Base-by-base conservation (phyloP, 2,888 invertebrate species). In the Melinaea menophilus region DNA sequence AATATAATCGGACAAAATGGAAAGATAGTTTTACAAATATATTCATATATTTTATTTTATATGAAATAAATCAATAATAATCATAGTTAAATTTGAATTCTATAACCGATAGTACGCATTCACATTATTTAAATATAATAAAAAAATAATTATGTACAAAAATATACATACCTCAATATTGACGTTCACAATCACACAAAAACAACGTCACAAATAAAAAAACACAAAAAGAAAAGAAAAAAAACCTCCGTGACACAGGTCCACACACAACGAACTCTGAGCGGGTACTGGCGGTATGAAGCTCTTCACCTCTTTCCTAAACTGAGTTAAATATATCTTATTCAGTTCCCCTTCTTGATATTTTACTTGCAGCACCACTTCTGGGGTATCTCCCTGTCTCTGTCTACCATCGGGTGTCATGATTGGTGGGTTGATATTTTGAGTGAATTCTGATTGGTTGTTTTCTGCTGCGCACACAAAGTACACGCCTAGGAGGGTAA, bases 191-290 rank as follows among this genome's bases (percentile, higher is more conserved):
- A 61, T 55, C 55, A 58, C 63, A 31, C 57, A 68, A 58, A 64
- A 57, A 67, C 58, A 59, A 74, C 59, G 72, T 71, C 69, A 70
- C 70, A 63, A 68, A 71, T 70, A 60, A 60, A 63, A 71, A 72
- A 69, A 64, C 66, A 70, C 73, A 72, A 70, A 74, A 70, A 69
- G 70, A 75, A 70, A 66, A 73, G 77, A 73, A 67, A 67, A 67
- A 71, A 61, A 67, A 90, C 91, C 91, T 82, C 90, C 87, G 80
- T 87, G 84, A 64, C 91, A 91, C 69, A 91, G 81, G 86, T 91
- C 90, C 78, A 85, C 74, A 73, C 91, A 91, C 70, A 88, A 72
- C 61, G 77, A 80, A 70, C 72, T 79, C 67, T 84, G 72, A 4
- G 81, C 81, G 56, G 79, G 73, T 47, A 90, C 88, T 89, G 90